Base-by-base conservation (phyloP, 2,797 vertebrate genomes). In the Neopelma chrysocephalum region DNA sequence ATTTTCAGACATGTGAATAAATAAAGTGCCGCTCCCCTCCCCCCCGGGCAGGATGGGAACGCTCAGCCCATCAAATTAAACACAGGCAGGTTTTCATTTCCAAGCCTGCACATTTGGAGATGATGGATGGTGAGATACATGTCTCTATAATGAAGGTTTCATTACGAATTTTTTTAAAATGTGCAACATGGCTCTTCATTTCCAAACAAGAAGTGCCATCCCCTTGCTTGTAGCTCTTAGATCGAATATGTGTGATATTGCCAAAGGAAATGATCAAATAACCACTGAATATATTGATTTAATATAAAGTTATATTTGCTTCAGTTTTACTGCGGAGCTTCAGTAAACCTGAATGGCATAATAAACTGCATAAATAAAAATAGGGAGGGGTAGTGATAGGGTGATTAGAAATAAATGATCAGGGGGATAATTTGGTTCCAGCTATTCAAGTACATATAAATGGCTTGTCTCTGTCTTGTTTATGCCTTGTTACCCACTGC, bases 71-170 rank as follows among this genome's bases (percentile, higher is more conserved):
- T 94, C 95, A 96, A 94, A 95, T 97, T 96, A 96, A 96, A 91
- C 12, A 4, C 85, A 70, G 86, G 56, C 92, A 92, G 81, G 89
- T 90, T 97, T 96, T 92, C 92, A 90, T 95, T 97, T 90, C 91
- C 86, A 90, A 83, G 84, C 58, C 94, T 75, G 84, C 27, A 9
- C 34, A 38, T 94, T 96, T 96, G 94, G 79, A 91, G 88, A 94
- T 97, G 97, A 97, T 96, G 91, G 94, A 97, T 96, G 92, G 91
- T 91, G 94, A 96, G 87, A 94, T 68, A 47, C 34, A 96, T 97
- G 93, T 85, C 82, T 95, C 90, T 85, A 51, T 96, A 96, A 96
- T 94, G 94, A 96, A 70, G 83, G 94, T 95, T 97, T 97, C 89
- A 95, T 97, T 96, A 96, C 0, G 2, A 53, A 40, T 96, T 84